These are phyloP conservation scores for Balanococcus diminutus DNA, from an alignment of 2,888 invertebrate species.

Conservation along the genomic window DNA sequence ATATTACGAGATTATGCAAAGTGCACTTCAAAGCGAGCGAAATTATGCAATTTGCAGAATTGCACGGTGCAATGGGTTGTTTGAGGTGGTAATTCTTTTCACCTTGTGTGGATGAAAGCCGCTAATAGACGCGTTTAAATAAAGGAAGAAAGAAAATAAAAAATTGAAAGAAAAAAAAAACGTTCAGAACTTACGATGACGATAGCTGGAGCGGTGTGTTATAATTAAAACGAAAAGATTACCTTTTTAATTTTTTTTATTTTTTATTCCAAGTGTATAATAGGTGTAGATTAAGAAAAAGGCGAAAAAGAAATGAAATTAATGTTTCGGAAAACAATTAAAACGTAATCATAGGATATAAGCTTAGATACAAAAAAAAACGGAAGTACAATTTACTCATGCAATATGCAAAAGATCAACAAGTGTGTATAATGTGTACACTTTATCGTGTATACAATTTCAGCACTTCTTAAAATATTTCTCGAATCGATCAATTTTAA, in stretches of 20 bases:
- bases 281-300: not conserved
- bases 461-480: constrained; percentile 8
- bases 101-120: not conserved
- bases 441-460: not conserved
- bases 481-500: not conserved
- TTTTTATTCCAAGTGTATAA: not conserved
- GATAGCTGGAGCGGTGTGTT: not conserved
- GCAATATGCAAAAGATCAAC: constrained; percentile 24
- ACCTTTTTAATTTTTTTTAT: not conserved
- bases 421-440: constrained; percentile 12
- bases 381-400: constrained; percentile 41
- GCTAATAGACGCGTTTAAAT: not conserved
- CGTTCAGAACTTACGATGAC: not conserved
- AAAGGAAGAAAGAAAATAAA: too few species aligned
- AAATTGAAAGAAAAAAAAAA: not conserved
- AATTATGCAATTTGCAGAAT: not conserved
- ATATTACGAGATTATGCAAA: not conserved
- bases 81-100: not conserved
- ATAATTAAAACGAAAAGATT: constrained; percentile 14
- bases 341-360: constrained; percentile 36
- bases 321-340: constrained; percentile 51
- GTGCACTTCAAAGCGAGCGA: not conserved
- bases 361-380: constrained; percentile 8
- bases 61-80: not conserved
- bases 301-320: constrained; percentile 43